phyloP scores from a whole-genome alignment of 2,888 invertebrate genomes.

The Apodemia duryi region DNA sequence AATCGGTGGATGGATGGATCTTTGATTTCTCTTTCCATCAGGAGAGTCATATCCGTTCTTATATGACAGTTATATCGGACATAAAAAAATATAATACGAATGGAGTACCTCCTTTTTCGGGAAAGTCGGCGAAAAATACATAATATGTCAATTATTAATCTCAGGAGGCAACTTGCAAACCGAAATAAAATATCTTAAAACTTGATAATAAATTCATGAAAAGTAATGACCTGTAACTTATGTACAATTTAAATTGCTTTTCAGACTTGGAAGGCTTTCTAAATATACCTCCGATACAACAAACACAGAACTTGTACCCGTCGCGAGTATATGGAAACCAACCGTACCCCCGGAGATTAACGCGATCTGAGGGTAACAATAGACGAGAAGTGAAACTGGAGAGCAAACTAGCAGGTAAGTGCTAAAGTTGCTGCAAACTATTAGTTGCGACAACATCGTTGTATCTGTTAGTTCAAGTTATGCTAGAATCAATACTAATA shows the following conservation, averaged over 20 bases:
- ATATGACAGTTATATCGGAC: too few species aligned
- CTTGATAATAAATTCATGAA: neutral
- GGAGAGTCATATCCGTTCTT: too few species aligned
- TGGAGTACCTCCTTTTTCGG: too few species aligned
- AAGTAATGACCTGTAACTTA: neutral
- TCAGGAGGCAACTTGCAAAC: too few species aligned
- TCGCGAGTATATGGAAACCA: conserved; percentile 20
- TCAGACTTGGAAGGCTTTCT: conserved; percentile 37
- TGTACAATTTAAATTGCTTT: neutral
- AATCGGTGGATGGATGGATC: too few species aligned
- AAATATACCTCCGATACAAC: conserved; percentile 28
- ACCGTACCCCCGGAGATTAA: conserved; percentile 21
- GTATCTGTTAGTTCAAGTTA: neutral
- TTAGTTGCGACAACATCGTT: neutral
- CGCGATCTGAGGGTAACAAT: conserved; percentile 22
- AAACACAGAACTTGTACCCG: conserved; percentile 22
- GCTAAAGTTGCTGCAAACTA: conserved; percentile 2
- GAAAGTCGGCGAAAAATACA: too few species aligned
- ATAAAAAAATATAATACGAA: too few species aligned
- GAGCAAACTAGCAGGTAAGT: conserved; percentile 45
- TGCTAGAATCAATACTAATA: too few species aligned
- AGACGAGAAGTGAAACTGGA: conserved; percentile 36
- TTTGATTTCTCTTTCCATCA: too few species aligned
- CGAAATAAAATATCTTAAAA: neutral
- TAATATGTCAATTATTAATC: too few species aligned